Percentiles rank a stretch among this genome's conserved stretches.
Evolutionary conservation across 2,797 vertebrate species (phyloP).

Genomic region (Steatocranus sp.): DNA sequence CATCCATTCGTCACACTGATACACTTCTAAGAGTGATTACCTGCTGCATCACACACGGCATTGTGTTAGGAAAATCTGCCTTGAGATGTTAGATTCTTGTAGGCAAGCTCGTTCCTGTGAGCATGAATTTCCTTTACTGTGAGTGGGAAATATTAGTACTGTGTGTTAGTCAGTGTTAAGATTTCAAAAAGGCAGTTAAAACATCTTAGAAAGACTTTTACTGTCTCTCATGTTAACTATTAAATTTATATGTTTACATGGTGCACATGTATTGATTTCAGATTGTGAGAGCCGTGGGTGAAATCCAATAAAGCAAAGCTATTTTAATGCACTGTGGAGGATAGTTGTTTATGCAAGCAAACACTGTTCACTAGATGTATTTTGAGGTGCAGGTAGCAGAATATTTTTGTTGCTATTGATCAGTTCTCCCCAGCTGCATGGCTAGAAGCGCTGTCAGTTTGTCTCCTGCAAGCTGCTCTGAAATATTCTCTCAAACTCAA

Average conservation of each 20-base stretch:
- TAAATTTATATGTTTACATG: not conserved
- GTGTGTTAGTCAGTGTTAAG: not conserved
- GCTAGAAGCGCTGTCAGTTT: not conserved
- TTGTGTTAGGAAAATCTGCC: not conserved
- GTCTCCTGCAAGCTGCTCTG: not conserved
- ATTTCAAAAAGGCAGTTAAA: not conserved
- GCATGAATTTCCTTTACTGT: not conserved
- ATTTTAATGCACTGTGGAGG: not conserved
- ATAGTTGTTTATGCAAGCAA: conserved; percentile 3
- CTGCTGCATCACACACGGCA: not conserved
- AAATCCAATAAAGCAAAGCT: conserved; percentile 6
- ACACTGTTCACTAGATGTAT: not conserved
- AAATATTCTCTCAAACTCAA: not conserved
- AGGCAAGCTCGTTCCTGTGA: not conserved
- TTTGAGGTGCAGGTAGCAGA: not conserved
- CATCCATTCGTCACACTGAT: not conserved
- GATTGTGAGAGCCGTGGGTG: not conserved
- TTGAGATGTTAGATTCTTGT: not conserved
- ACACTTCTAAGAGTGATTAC: not conserved
- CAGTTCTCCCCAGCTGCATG: not conserved
- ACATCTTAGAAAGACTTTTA: not conserved
- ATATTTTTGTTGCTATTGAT: conserved; percentile 25
- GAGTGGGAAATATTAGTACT: not conserved
- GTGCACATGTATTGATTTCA: not conserved
- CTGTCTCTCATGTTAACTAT: not conserved